Evolutionary conservation across 2,888 invertebrate genomes (phyloP).

Genomic region (Scaptomyza flava): DNA sequence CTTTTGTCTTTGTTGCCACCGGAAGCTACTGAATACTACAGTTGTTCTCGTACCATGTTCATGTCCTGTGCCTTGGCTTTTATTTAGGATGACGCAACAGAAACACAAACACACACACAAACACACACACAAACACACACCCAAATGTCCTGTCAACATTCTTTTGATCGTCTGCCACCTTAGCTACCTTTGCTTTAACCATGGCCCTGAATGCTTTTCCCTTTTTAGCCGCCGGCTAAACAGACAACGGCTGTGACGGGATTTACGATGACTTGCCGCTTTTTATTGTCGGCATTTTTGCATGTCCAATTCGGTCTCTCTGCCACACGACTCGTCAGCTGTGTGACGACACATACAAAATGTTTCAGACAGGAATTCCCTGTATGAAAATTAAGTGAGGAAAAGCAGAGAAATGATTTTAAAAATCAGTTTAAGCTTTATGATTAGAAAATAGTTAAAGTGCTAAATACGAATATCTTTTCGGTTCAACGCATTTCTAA

Average conservation of each 20-base stretch:
- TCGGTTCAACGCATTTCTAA: neutral
- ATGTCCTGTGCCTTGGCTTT: constrained; percentile 72
- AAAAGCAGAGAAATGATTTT: neutral
- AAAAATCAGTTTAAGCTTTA: neutral
- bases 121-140: constrained; percentile 18
- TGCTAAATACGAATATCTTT: too few species aligned
- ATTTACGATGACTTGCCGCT: constrained; percentile 60
- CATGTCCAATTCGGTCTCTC: constrained; percentile 41
- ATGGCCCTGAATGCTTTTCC: constrained; percentile 39
- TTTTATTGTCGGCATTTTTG: constrained; percentile 49
- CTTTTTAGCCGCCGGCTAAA: constrained; percentile 65
- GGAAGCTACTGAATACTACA: constrained; percentile 61
- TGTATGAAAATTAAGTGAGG: neutral
- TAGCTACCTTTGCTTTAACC: constrained; percentile 39
- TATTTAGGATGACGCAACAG: constrained; percentile 79
- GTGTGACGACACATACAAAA: constrained; percentile 26
- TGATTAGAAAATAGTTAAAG: too few species aligned
- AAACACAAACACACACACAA: constrained; percentile 48
- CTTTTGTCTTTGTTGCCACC: constrained; percentile 43
- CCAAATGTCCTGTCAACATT: constrained; percentile 70
- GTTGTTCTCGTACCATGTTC: constrained; percentile 1
- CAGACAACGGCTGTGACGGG: constrained; percentile 35
- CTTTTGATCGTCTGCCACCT: constrained; percentile 59
- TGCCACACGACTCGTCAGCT: neutral
- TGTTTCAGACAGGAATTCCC: neutral